Evolutionary conservation across 2,888 invertebrate species (phyloP), one percentile per base, ranked within the genome.

Genomic region (Cephonodes hylas): DNA sequence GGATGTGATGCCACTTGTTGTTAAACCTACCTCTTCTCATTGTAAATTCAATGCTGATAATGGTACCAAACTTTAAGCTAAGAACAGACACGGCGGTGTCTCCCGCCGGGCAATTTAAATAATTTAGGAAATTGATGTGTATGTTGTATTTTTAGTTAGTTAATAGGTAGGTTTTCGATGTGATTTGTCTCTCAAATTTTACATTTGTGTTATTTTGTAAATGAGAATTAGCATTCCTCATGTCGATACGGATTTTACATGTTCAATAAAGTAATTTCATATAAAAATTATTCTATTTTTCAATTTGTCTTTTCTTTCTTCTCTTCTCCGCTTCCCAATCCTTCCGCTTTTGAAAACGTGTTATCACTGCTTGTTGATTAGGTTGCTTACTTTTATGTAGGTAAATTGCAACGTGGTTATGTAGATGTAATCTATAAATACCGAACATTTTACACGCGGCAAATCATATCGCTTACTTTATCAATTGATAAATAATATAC

Each of bases 251-350:
- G 91, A 89, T 90, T 93, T 92, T 92, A 93, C 93, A 93, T 92
- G 92, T 93, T 93, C 93, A 93, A 92, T 92, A 93, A 93, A 91
- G 91, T 92, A 93, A 92, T 93, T 93, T 93, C 93, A 87, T 92
- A 93, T 86, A 91, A 88, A 83, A 83, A 66, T 69, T 70, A 75
- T 78, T 79, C 76, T 83, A 81, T 83, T 85, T 53, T 85, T 82
- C 72, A 74, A 73, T 80, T 78, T 64, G 66, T 75, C 71, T 79
- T 81, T 81, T 74, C 67, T 69, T 73, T 71, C 65, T 67, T 58
- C 48, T 42, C 10, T 23, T 46, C 23, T 22, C 42, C n/a, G 5
- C 23, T 13, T n/a, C 34, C 38, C 31, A 23, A 10, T 22, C 45
- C 20, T 22, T 10, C 44, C 44, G 2, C 44, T 45, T 22, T 20